These are phyloP conservation scores for Danio kyathit DNA, from an alignment of 2,797 vertebrate species.

Conservation along the genomic window DNA sequence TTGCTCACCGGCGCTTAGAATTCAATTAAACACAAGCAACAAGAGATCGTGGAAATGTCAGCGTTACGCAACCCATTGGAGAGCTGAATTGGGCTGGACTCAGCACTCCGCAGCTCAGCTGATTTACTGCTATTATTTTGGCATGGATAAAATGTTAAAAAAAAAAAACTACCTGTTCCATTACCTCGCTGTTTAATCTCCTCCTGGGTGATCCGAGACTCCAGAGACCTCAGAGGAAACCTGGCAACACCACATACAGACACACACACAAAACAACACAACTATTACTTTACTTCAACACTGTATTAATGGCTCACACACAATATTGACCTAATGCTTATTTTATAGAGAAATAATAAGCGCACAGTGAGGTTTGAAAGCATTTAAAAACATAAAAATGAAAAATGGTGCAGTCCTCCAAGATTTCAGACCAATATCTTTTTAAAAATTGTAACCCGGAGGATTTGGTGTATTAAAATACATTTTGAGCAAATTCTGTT, in stretches of 20 bases:
- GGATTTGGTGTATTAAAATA: no score
- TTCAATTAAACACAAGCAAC: neutral
- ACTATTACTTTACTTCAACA: constrained; percentile 25
- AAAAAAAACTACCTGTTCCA: neutral
- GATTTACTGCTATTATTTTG: constrained; percentile 38
- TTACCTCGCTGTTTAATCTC: constrained; percentile 25
- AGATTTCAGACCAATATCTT: neutral
- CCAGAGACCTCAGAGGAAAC: constrained; percentile 41
- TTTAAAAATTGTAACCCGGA: no score
- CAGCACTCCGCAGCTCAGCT: constrained; percentile 20
- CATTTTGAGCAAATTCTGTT: neutral
- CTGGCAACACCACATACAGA: constrained; percentile 43
- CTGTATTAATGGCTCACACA: neutral
- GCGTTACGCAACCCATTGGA: neutral
- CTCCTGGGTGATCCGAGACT: constrained; percentile 36
- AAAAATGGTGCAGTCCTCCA: neutral
- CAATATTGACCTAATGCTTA: neutral
- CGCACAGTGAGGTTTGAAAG: neutral
- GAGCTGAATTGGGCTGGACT: constrained; percentile 1
- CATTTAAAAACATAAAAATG: neutral
- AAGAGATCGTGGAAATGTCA: constrained; percentile 23
- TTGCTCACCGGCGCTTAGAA: neutral
- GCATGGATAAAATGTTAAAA: neutral
- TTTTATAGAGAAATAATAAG: neutral
- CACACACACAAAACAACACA: neutral